Base-by-base conservation (phyloP, 2,797 vertebrate genomes). In the Rhynchonycteris naso region DNA sequence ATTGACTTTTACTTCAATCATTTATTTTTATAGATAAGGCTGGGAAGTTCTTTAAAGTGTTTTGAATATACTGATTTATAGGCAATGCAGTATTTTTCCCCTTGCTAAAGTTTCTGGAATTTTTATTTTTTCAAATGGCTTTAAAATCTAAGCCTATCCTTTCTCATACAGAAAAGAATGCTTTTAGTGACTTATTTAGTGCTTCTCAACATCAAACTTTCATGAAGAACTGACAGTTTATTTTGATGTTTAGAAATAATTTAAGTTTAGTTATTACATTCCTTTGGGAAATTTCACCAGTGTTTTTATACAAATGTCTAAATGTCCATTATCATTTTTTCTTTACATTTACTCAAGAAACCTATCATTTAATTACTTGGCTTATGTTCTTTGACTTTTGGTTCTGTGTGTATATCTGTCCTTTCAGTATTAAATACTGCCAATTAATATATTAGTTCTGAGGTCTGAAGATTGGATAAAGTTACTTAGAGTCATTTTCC, bases 191-290 rank as follows among this genome's bases (percentile, higher is more conserved):
- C 4, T 16, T 88, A 79, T 91, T 85, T 79, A 43, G 28, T 21
- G 6, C 21, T 81, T 84, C 58, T 76, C 33, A 74, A 12, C 76
- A 79, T 43, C 28, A 50, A 92, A 71, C 11, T 74, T 66, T 92
- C 59, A 71, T 38, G 79, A 47, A 74, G 43, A 59, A 79, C 12
- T 69, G n/a, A 75, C 0, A 38, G 7, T 35, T 88, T 63, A 71
- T 82, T 88, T 88, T 68, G 79, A 83, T 33, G 19, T 93, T 83
- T 28, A 91, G 58, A 96, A 96, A 90, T 4, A 92, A 79, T 54
- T 80, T 90, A 18, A 81, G 12, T 74, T 89, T 93, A 93, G 50
- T 79, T 11, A 71, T 59, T 79, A 71, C 19, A 79, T 95, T 54
- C 7, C 12, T 89, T 93, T n/a, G 88, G 59, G 4, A 88, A 81